These are phyloP conservation scores for Eurystomus gularis DNA, from an alignment of 2,113 vertebrate species.

Conservation along the genomic window DNA sequence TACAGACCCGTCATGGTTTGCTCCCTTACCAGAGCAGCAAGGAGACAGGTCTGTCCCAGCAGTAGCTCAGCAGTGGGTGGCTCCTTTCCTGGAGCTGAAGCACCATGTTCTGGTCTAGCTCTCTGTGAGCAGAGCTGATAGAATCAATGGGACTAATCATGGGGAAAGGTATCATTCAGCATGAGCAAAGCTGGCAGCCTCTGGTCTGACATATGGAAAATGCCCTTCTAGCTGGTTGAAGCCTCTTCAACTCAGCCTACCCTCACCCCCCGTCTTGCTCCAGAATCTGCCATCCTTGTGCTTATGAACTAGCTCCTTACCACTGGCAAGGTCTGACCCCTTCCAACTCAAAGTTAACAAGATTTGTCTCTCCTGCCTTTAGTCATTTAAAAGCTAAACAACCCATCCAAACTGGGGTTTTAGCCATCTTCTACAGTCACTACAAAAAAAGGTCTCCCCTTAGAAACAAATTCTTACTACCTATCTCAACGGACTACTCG, in stretches of 20 bases:
- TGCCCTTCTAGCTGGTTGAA: constrained; percentile 11
- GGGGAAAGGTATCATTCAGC: constrained; percentile 40
- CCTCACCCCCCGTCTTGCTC: not conserved
- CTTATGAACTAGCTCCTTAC: not conserved
- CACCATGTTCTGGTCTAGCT: not conserved
- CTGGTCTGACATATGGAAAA: constrained; percentile 56
- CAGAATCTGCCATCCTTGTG: not conserved
- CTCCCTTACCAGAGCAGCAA: constrained; percentile 29
- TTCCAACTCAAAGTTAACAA: not conserved
- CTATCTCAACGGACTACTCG: not conserved
- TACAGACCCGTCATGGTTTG: constrained; percentile 4
- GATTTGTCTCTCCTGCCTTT: not conserved
- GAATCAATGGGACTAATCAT: constrained; percentile 54
- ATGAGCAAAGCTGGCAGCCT: constrained; percentile 46
- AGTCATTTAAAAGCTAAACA: not conserved
- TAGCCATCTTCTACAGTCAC: not conserved
- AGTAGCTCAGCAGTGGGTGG: constrained; percentile 3
- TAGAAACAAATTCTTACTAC: not conserved
- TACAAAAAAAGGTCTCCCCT: not conserved
- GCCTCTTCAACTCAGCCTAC: not conserved
- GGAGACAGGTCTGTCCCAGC: constrained; percentile 29
- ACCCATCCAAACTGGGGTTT: not conserved
- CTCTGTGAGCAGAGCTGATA: not conserved
- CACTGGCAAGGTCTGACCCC: not conserved
- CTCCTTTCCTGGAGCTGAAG: constrained; percentile 28